Evolutionary conservation across 2,113 vertebrate genomes (phyloP), one percentile per base, ranked within the genome.

Genomic region (Ancistrus triradiatus): DNA sequence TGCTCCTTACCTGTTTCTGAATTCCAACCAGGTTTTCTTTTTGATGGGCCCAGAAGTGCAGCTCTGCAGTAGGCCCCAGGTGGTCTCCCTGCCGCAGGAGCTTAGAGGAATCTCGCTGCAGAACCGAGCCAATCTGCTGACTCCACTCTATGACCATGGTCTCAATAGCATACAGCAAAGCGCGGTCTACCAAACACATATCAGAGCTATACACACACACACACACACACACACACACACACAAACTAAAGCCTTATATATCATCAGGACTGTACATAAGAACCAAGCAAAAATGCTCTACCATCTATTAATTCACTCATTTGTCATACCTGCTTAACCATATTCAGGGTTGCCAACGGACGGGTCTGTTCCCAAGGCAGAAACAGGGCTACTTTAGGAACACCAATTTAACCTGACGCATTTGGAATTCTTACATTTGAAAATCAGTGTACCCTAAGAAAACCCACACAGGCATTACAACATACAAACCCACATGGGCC

Each of bases 1-100:
- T 21, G 7, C 33, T 21, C 40, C 66, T 69, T 84, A 86, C 86
- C 83, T 90, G 79, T 33, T 81, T 76, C 62, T 85, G 85, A 77
- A 90, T 81, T 73, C 85, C 81, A 59, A 85, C 65, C 13, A 90
- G 79, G 76, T 89, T 84, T 67, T 79, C 56, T 63, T 75, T 89
- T 53, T 83, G 76, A 31, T 69, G 81, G 61, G 84, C 42, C 84
- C 87, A 90, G 78, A 90, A 91, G 31, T 82, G 80, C 61, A 87
- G 84, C 75, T 91, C 90, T 46, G 69, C 73, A 13, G 40, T 79
- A 74, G 81, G 85, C 24, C 81, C 80, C 3, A 82, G 77, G 8
- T 88, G 80, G 75, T 86, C 78, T 62, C 77, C 81, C 63, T 62
- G 72, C 21, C 72, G 83, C 60, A 83, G 57, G 18, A 78, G 43